Evolutionary conservation across 2,797 vertebrate species (phyloP).

Genomic region (Pseudomugil gertrudae): DNA sequence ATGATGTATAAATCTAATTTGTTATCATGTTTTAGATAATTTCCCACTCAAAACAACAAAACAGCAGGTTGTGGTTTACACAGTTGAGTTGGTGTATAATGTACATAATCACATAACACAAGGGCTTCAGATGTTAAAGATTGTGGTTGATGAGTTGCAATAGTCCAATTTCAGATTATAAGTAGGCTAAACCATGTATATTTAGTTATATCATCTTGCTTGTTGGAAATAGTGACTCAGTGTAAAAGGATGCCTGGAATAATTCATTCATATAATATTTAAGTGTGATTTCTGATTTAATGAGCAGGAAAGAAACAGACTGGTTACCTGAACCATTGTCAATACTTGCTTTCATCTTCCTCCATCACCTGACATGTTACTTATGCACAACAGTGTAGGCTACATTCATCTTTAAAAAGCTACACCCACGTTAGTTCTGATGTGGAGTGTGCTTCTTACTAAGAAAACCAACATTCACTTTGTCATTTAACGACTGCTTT

Average conservation of each 20-base stretch:
- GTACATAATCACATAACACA: conserved; percentile 19
- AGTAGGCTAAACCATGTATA: not conserved
- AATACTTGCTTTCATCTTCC: not conserved
- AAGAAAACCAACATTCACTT: conserved; percentile 1
- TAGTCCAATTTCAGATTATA: not conserved
- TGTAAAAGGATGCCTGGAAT: not conserved
- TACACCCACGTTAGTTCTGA: not conserved
- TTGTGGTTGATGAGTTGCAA: not conserved
- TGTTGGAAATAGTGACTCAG: not conserved
- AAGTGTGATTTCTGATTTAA: conserved; percentile 1
- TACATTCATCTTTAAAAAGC: not conserved
- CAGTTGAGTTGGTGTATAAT: conserved; percentile 17
- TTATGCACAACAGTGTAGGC: not conserved
- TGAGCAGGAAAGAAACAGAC: not conserved
- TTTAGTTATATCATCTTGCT: not conserved
- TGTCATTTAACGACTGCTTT: conserved; percentile 18
- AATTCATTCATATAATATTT: not conserved
- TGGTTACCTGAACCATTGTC: not conserved
- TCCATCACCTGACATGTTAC: conserved; percentile 1
- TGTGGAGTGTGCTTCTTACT: not conserved
- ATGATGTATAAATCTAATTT: not conserved
- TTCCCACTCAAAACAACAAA: not conserved
- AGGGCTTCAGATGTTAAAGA: conserved; percentile 25
- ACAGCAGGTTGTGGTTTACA: not conserved
- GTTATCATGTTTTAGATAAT: not conserved